Evolutionary conservation across 2,797 vertebrate species (phyloP).

Genomic region (Babyrousa celebensis): DNA sequence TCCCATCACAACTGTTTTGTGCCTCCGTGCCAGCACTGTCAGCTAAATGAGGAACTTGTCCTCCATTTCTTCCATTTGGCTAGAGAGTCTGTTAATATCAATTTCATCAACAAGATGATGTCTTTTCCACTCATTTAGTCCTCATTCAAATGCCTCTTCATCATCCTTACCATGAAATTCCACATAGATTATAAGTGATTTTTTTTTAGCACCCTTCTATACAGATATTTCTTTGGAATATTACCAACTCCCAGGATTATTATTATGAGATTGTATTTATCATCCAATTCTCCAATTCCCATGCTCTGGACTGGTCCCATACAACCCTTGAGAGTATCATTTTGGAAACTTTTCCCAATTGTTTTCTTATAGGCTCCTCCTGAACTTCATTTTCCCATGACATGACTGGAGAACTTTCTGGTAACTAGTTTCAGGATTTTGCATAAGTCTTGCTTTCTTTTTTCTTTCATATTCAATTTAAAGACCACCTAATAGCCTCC

Average conservation of each 20-base stretch:
- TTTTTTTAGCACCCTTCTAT: slow-evolving; percentile 30
- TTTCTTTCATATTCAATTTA: neutral
- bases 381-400: neutral
- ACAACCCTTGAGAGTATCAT: neutral
- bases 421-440: neutral
- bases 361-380: neutral
- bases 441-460: neutral
- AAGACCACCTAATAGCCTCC: neutral
- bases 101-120: neutral
- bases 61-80: slow-evolving; percentile 22
- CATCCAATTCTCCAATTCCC: slow-evolving; percentile 31
- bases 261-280: neutral
- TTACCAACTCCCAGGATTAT: neutral
- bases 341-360: slow-evolving; percentile 8
- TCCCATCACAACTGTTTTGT: neutral
- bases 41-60: slow-evolving; percentile 39
- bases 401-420: neutral
- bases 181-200: neutral
- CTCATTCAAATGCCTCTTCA: neutral
- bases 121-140: slow-evolving; percentile 24
- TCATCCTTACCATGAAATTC: slow-evolving; percentile 37
- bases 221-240: slow-evolving; percentile 17
- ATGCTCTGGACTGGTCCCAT: neutral
- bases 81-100: slow-evolving; percentile 9
- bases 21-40: neutral